Evolutionary conservation across 1,140 invertebrate genomes (phyloP).

Genomic region (Nasonia vitripennis): DNA sequence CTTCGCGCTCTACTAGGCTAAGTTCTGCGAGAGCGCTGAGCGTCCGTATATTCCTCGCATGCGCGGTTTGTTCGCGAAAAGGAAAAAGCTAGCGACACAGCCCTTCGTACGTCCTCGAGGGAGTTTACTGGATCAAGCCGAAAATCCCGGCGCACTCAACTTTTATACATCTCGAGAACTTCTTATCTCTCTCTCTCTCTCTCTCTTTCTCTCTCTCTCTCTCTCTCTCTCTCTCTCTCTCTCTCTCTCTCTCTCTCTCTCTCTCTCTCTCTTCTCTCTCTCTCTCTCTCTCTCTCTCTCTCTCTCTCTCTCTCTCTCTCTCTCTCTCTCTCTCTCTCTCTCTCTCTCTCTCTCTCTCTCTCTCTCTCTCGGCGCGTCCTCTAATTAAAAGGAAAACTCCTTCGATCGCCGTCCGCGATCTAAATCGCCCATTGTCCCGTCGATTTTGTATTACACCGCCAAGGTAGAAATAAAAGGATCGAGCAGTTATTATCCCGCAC

Average conservation of each 20-base stretch:
- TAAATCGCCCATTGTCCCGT: slow-evolving; percentile 1
- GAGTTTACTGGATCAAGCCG: slow-evolving; percentile 8
- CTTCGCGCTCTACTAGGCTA: not conserved
- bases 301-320: not conserved
- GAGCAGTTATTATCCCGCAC: not conserved
- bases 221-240: not conserved
- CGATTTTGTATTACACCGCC: not conserved
- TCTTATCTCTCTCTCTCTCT: not conserved
- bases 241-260: not conserved
- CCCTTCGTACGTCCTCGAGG: not conserved
- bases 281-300: not conserved
- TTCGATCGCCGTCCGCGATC: not conserved
- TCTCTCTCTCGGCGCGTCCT: not conserved
- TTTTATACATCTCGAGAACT: not conserved
- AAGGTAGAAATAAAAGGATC: not conserved
- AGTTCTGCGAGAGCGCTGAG: too few species aligned
- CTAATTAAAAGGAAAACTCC: slow-evolving; percentile 14
- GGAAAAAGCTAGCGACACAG: not conserved
- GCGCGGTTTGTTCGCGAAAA: not conserved
- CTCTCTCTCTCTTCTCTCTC: not conserved
- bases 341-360: not conserved
- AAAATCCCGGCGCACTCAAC: not conserved
- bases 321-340: not conserved
- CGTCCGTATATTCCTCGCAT: too few species aligned
- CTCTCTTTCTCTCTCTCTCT: not conserved